A percentile compares a stretch with the other conserved stretches of the same genome.
Evolutionary conservation across 2,797 vertebrate genomes (phyloP).

Genomic region (Anabacerthia variegaticeps): DNA sequence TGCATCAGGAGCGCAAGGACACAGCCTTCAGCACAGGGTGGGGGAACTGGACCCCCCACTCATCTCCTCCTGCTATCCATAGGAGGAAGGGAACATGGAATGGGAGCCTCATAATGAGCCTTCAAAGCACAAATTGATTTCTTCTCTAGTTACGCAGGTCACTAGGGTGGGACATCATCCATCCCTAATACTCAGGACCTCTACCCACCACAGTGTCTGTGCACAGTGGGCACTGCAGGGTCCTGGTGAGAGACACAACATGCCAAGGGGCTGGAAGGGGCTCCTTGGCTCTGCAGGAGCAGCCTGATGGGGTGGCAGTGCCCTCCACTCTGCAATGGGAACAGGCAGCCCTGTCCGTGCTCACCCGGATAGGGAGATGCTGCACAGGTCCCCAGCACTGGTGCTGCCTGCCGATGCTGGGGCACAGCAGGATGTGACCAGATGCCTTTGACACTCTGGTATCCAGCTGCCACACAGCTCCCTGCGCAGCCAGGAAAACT

Average conservation of each 20-base stretch:
- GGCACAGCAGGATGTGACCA: not conserved
- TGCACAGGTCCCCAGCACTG: not conserved
- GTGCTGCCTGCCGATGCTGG: not conserved
- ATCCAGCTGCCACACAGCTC: not conserved
- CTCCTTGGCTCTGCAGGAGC: not conserved
- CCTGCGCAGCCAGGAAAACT: not conserved
- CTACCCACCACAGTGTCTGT: accelerated
- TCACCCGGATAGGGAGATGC: accelerated
- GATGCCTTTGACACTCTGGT: not conserved
- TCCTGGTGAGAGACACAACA: accelerated
- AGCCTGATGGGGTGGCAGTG: not conserved
- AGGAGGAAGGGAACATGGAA: not conserved
- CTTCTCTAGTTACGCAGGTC: slow-evolving; percentile 14
- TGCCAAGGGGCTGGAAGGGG: not conserved
- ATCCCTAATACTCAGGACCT: not conserved
- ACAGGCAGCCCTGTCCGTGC: not conserved
- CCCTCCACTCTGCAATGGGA: accelerated
- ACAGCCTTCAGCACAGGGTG: not conserved
- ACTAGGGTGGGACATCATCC: not conserved
- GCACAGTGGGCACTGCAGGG: accelerated
- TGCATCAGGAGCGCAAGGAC: not conserved
- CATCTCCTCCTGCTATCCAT: not conserved
- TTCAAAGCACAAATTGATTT: slow-evolving; percentile 40
- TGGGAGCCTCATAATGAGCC: not conserved
- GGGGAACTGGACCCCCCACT: not conserved